Conservation (phyloP, 2,113 vertebrate species). For the Ochotona princeps region DNA sequence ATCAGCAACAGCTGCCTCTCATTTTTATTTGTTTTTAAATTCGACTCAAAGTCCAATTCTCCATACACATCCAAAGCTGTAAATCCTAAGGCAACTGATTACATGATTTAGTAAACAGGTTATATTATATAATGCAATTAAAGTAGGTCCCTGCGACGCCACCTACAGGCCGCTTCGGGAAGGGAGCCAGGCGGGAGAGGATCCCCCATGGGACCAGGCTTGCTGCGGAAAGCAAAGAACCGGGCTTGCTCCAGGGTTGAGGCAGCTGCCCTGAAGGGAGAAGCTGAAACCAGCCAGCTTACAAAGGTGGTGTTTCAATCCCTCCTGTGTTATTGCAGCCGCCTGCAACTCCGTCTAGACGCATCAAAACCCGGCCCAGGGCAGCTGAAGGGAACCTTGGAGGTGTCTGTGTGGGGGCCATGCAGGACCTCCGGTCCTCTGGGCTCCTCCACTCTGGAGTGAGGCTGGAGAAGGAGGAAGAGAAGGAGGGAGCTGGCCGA, state of each 20-base stretch:
- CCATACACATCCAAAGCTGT: constrained; percentile 77
- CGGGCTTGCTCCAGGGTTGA: neutral
- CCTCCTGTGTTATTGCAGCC: constrained; percentile 74
- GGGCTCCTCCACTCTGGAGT: neutral
- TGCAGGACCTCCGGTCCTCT: neutral
- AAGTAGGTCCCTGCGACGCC: constrained; percentile 78
- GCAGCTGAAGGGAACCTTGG: constrained; percentile 20
- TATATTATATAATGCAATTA: constrained; percentile 74
- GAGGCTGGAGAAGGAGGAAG: neutral
- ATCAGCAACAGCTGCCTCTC: constrained; percentile 82
- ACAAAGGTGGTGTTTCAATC: neutral
- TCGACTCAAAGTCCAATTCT: constrained; percentile 80
- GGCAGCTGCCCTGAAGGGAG: constrained; percentile 33
- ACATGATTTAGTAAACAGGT: constrained; percentile 80
- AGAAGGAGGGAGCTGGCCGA: neutral
- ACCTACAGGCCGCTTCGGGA: constrained; percentile 81
- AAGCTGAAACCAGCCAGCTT: constrained; percentile 54
- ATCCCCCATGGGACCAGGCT: neutral
- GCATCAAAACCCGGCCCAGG: constrained; percentile 11
- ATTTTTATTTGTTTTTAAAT: constrained; percentile 80
- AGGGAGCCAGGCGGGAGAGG: neutral
- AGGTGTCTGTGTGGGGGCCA: neutral
- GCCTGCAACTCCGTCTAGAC: constrained; percentile 76
- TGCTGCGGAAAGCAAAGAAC: constrained; percentile 30
- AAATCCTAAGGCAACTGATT: constrained; percentile 79